Percentiles rank a stretch among this genome's conserved stretches.
These are phyloP conservation scores for Orchestes rusci DNA, from an alignment of 2,888 invertebrate species.

Conservation along the genomic window DNA sequence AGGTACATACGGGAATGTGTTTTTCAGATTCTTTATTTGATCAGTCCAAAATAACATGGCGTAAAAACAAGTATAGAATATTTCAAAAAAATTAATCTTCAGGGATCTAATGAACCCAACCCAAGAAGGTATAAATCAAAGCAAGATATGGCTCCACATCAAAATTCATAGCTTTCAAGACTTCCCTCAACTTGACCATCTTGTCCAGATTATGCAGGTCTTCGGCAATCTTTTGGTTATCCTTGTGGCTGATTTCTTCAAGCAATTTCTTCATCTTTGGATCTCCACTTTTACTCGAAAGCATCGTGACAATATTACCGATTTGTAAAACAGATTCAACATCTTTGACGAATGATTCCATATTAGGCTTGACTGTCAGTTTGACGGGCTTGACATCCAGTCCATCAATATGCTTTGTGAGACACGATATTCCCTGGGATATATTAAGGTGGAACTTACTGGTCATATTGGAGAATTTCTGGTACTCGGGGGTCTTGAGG, in stretches of 20 bases:
- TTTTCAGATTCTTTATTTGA: no score
- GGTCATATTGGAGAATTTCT: conserved; percentile 23
- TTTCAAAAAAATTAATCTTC: no score
- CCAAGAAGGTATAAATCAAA: conserved; percentile 27
- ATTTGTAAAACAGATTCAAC: conserved; percentile 9
- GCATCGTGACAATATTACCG: conserved; percentile 3
- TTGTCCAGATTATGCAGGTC: conserved; percentile 11
- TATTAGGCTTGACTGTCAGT: conserved; percentile 10
- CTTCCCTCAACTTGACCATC: conserved; percentile 11
- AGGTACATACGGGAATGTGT: no score
- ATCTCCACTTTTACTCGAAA: conserved; percentile 6
- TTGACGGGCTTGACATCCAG: conserved; percentile 4
- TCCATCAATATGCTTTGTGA: conserved; percentile 7
- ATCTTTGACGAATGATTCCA: conserved; percentile 10
- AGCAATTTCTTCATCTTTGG: conserved; percentile 6
- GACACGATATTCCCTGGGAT: conserved; percentile 3
- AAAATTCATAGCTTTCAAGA: conserved; percentile 16
- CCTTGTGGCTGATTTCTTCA: conserved; percentile 9
- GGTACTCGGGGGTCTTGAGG: conserved; percentile 26
- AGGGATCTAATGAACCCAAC: conserved; percentile 31
- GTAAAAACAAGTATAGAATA: no score
- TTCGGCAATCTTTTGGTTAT: conserved; percentile 18
- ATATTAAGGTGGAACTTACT: conserved; percentile 13
- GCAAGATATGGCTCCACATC: conserved; percentile 19
- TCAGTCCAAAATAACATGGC: no score